Evolutionary conservation across 2,113 vertebrate species (phyloP).

Genomic region (Hydrochoerus hydrochaeris): DNA sequence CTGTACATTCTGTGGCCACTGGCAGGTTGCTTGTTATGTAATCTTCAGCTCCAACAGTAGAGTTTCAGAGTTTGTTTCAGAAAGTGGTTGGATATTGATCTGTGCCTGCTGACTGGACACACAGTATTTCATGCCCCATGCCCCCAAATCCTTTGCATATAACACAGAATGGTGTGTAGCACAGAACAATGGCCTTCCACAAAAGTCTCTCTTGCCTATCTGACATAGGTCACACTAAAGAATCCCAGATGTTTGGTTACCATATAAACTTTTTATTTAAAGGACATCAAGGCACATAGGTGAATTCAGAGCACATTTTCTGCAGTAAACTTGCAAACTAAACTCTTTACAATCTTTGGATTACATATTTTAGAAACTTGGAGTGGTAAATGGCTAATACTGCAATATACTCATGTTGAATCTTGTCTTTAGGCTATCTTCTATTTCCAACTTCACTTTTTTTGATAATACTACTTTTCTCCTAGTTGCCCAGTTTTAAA

Average conservation of each 20-base stretch:
- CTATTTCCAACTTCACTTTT: background rate
- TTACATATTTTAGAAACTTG: conserved; percentile 26
- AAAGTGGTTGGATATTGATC: background rate
- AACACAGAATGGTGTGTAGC: background rate
- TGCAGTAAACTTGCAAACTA: background rate
- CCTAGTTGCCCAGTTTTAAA: background rate
- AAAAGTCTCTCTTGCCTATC: background rate
- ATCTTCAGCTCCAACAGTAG: background rate
- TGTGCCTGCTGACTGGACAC: background rate
- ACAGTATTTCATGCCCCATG: background rate
- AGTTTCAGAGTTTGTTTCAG: background rate
- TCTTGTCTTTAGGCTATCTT: background rate
- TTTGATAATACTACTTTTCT: background rate
- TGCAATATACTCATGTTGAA: background rate
- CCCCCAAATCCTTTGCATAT: too few relatives aligned
- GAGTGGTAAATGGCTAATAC: background rate
- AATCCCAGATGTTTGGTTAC: background rate
- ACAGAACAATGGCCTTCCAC: background rate
- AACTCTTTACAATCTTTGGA: background rate
- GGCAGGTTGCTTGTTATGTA: background rate
- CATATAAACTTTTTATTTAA: conserved; percentile 3
- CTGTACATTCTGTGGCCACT: background rate
- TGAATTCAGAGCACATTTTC: background rate
- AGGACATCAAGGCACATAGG: background rate
- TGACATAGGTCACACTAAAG: background rate